Base-by-base conservation (phyloP, 2,113 vertebrate genomes). In the Embiotoca jacksoni region DNA sequence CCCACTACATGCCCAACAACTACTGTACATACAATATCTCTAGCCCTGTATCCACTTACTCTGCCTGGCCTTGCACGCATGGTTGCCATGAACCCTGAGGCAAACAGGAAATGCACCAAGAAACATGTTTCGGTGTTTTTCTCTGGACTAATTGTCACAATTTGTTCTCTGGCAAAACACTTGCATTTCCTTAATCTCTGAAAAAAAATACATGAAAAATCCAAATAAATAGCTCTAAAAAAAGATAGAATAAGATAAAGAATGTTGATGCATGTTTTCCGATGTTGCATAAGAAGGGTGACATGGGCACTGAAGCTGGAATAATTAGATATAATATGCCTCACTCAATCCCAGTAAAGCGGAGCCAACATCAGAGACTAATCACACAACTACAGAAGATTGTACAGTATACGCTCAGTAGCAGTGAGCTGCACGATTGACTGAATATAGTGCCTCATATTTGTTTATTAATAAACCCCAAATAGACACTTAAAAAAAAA, bases 291-390 rank as follows among this genome's bases (percentile, higher is more conserved):
- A 88, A 91, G 39, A 77, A 50, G 44, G 74, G 54, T 82, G 79
- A 84, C 81, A 92, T 62, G 50, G 30, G n/a, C 80, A 92, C 35
- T 89, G 71, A 87, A 85, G 85, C 87, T 83, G 87, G 69, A 91
- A 88, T 90, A 94, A 95, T 93, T 92, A 92, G 86, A 93, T 87
- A 88, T 83, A 78, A 57, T 56, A 41, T 94, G 93, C 93, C 64
- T 10, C 4, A 31, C 79, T 78, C 67, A 56, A 84, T 95, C 91
- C 54, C 56, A 94, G 70, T 70, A 67, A 87, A 94, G 84, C 61
- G 30, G 32, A 57, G 85, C 16, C 47, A 72, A 56, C 32, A 57
- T 30, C 23, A 30, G 50, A 41, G 35, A 14, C 6, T 44, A 41
- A 53, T 32, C 36, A 33, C 49, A 52, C 52, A n/a, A 30, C 9